These are phyloP conservation scores for Salminus brasiliensis DNA, from an alignment of 2,113 vertebrate species.

Conservation along the genomic window DNA sequence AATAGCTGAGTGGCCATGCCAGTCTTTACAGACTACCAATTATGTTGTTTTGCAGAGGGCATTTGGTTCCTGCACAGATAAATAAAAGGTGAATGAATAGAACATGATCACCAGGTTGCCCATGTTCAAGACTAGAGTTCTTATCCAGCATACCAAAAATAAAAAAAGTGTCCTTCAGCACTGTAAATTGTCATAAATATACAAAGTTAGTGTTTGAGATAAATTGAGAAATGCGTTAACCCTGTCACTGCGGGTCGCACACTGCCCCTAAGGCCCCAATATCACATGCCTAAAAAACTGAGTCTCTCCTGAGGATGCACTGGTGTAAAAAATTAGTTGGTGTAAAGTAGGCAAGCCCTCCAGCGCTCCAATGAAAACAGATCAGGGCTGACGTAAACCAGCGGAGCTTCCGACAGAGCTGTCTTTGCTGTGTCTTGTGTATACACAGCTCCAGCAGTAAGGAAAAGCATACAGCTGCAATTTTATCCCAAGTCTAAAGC, in stretches of 20 bases:
- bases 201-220: background rate
- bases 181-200: background rate
- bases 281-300: slow-evolving; percentile 18
- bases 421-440: slow-evolving; percentile 26
- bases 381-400: slow-evolving; percentile 29
- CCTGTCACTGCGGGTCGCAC: slow-evolving; percentile 26
- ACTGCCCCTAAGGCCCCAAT: slow-evolving; percentile 22
- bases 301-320: slow-evolving; percentile 34
- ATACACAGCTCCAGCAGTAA: background rate
- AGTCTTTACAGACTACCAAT: background rate
- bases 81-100: background rate
- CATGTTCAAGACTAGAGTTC: background rate
- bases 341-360: slow-evolving; percentile 48
- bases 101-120: background rate
- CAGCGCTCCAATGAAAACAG: slow-evolving; percentile 26
- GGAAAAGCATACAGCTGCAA: slow-evolving; percentile 17
- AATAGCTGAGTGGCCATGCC: background rate
- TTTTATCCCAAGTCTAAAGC: slow-evolving; percentile 16
- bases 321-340: slow-evolving; percentile 48
- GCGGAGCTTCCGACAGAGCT: slow-evolving; percentile 26
- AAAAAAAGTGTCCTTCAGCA: background rate
- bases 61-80: background rate
- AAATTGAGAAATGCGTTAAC: slow-evolving; percentile 1
- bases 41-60: background rate
- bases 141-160: slow-evolving; percentile 1